phyloP scores from a whole-genome alignment of 2,113 vertebrate species.

The Poecile atricapillus region DNA sequence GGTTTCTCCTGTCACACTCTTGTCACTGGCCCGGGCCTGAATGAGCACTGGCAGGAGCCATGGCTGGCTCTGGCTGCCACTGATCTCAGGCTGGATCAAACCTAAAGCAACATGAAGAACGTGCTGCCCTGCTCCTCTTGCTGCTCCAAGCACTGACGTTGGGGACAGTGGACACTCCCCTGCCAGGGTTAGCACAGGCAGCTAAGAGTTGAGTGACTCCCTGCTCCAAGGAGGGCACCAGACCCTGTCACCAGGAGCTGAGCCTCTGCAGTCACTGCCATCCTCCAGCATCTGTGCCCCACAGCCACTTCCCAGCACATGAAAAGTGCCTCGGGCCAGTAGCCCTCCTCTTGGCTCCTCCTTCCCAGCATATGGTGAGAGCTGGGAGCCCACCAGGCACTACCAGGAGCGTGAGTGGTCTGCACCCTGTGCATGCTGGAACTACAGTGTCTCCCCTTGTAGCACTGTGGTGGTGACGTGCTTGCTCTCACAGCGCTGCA shows the following conservation, averaged over 20 bases:
- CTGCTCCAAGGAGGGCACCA: background rate
- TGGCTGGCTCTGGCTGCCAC: background rate
- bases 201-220: background rate
- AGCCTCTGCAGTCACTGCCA: background rate
- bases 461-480: background rate
- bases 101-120: background rate
- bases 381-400: background rate
- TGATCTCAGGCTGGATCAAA: background rate
- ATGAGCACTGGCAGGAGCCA: rapidly evolving
- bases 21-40: background rate
- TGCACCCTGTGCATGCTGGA: rapidly evolving
- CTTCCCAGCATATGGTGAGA: background rate
- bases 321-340: rapidly evolving
- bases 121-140: background rate
- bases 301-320: rapidly evolving
- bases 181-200: background rate
- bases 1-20: background rate
- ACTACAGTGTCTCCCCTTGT: background rate
- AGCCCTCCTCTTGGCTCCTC: background rate
- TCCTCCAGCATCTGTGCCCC: background rate
- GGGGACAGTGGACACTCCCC: background rate
- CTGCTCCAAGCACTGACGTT: background rate
- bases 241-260: background rate
- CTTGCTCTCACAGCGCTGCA: background rate
- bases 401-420: background rate